Conservation (phyloP, 2,797 vertebrate species). For the Enteromius mattozi region DNA sequence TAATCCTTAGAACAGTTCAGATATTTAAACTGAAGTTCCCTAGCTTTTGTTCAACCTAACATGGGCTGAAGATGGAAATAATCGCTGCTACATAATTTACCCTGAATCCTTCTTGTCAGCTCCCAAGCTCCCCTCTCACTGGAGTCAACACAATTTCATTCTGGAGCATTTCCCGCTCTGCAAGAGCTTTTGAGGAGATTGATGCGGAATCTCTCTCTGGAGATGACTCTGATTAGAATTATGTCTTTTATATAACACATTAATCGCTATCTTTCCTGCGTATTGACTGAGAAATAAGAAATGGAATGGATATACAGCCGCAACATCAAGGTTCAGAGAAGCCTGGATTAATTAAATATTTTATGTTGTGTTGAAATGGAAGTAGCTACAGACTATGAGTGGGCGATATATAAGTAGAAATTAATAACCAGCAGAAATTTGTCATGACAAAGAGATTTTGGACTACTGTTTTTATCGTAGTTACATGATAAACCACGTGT, state of each 20-base stretch:
- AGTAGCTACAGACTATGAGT: neutral
- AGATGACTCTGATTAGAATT: constrained; percentile 58
- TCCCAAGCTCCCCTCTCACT: constrained; percentile 28
- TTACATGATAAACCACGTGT: neutral
- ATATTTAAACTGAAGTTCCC: constrained; percentile 32
- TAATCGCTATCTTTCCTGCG: constrained; percentile 66
- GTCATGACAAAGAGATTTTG: neutral
- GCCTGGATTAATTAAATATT: neutral
- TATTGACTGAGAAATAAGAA: constrained; percentile 52
- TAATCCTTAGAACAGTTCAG: constrained; percentile 34
- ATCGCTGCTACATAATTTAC: constrained; percentile 38
- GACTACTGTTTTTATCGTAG: neutral
- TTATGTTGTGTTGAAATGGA: neutral
- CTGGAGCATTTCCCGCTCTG: constrained; percentile 44
- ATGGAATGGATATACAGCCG: constrained; percentile 27
- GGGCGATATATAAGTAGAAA: neutral
- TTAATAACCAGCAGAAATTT: neutral
- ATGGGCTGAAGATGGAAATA: constrained; percentile 28
- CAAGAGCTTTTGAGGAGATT: constrained; percentile 63
- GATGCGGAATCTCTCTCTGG: constrained; percentile 62
- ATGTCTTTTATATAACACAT: constrained; percentile 63
- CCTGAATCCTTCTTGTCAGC: constrained; percentile 36
- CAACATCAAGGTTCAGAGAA: neutral
- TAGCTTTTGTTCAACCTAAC: constrained; percentile 23
- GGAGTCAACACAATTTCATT: constrained; percentile 60